Conservation (phyloP, 2,113 vertebrate species). For the Bettongia penicillata region DNA sequence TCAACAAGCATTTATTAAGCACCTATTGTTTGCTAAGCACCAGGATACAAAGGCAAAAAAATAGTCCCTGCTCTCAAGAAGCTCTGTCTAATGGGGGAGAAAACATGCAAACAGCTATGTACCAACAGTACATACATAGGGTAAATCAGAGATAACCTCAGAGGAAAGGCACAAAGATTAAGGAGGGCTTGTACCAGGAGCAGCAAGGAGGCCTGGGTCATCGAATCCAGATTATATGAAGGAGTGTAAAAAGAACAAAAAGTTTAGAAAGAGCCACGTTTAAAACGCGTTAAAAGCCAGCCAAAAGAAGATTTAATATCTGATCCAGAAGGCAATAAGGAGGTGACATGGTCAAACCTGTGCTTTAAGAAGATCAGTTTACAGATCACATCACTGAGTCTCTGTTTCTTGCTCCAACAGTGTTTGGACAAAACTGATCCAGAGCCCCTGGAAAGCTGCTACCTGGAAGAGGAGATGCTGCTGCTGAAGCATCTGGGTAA, state of each 20-base stretch:
- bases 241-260: not conserved
- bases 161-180: too few species aligned
- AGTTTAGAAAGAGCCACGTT: not conserved
- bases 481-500: constrained; percentile 78
- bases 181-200: not conserved
- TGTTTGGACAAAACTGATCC: constrained; percentile 79
- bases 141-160: not conserved
- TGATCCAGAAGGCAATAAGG: not conserved
- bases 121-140: not conserved
- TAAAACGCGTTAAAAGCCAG: not conserved
- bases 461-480: constrained; percentile 77
- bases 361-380: not conserved
- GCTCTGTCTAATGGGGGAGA: not conserved
- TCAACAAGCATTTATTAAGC: too few species aligned
- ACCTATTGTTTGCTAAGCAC: too few species aligned
- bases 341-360: not conserved
- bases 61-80: not conserved
- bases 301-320: not conserved
- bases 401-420: constrained; percentile 82
- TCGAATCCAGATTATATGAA: not conserved
- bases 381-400: not conserved
- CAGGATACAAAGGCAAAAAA: too few species aligned
- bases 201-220: not conserved
- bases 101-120: not conserved
- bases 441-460: constrained; percentile 74